Evolutionary conservation across 2,888 invertebrate genomes (phyloP).

Genomic region (Cartodere bifasciata): DNA sequence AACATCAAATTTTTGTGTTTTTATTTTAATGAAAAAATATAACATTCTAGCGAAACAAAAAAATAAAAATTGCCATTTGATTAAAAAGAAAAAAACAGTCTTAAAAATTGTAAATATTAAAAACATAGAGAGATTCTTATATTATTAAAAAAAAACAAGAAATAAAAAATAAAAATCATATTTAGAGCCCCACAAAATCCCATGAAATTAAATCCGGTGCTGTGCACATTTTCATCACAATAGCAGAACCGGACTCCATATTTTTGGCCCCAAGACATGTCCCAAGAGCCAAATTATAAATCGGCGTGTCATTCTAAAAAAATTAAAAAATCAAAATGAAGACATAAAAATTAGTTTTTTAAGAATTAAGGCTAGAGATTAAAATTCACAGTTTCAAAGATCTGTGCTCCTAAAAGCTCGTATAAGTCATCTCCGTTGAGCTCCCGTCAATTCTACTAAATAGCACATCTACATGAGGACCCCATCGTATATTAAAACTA

Average conservation of each 20-base stretch:
- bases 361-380: conserved; percentile 8
- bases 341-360: too few species aligned
- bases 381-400: neutral
- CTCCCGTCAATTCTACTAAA: too few species aligned
- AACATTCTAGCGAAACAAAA: too few species aligned
- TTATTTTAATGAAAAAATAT: too few species aligned
- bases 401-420: too few species aligned
- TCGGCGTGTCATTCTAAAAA: conserved; percentile 54
- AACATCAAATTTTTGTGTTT: too few species aligned
- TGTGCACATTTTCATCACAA: conserved; percentile 50
- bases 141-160: too few species aligned
- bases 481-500: too few species aligned
- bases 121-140: too few species aligned
- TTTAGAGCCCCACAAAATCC: conserved; percentile 36
- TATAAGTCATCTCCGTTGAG: too few species aligned
- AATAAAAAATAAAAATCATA: too few species aligned
- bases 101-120: conserved; percentile 5
- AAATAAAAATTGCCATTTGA: neutral
- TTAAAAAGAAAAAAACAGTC: conserved; percentile 3
- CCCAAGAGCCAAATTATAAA: conserved; percentile 79
- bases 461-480: too few species aligned
- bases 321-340: conserved; percentile 8
- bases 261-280: conserved; percentile 58
- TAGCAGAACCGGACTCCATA: conserved; percentile 33
- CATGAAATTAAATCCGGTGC: conserved; percentile 39